A percentile compares a stretch with the other conserved stretches of the same genome.
phyloP scores from a whole-genome alignment of 2,888 invertebrate species.

The Amblyjoppa proteus region DNA sequence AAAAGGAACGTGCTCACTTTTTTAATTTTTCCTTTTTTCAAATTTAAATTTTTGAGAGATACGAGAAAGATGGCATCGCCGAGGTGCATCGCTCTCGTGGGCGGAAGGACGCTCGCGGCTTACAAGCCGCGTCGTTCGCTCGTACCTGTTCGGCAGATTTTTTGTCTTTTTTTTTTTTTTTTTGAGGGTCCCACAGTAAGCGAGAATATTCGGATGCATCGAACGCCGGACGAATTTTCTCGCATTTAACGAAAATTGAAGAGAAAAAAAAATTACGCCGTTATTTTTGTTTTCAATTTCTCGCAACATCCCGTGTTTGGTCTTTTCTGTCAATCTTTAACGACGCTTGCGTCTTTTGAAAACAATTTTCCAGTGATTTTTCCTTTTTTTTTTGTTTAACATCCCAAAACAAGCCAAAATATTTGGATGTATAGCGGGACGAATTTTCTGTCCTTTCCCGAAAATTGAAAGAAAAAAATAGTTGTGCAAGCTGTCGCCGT shows the following conservation, averaged over 20 bases:
- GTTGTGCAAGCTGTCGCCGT: too few species aligned
- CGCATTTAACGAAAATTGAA: too few species aligned
- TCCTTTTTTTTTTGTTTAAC: too few species aligned
- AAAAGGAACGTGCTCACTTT: background rate
- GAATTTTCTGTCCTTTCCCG: too few species aligned
- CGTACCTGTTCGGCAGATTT: background rate
- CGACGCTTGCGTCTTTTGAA: too few species aligned
- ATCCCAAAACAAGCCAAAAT: too few species aligned
- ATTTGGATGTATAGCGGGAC: too few species aligned
- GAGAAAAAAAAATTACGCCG: too few species aligned
- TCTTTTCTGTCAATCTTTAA: too few species aligned
- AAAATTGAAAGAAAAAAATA: background rate
- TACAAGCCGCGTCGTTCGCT: background rate
- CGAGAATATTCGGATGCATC: background rate
- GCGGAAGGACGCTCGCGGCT: background rate
- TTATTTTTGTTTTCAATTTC: too few species aligned
- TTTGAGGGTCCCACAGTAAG: background rate
- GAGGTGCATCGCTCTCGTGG: slow-evolving; percentile 55
- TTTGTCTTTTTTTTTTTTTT: background rate
- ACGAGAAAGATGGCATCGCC: slow-evolving; percentile 46
- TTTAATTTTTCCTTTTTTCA: slow-evolving; percentile 32
- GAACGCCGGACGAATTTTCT: background rate
- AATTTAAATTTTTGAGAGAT: slow-evolving; percentile 57
- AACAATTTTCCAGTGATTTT: too few species aligned
- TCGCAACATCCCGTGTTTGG: too few species aligned